phyloP scores from a whole-genome alignment of 2,113 vertebrate genomes.

The Cygnus buccinator region DNA sequence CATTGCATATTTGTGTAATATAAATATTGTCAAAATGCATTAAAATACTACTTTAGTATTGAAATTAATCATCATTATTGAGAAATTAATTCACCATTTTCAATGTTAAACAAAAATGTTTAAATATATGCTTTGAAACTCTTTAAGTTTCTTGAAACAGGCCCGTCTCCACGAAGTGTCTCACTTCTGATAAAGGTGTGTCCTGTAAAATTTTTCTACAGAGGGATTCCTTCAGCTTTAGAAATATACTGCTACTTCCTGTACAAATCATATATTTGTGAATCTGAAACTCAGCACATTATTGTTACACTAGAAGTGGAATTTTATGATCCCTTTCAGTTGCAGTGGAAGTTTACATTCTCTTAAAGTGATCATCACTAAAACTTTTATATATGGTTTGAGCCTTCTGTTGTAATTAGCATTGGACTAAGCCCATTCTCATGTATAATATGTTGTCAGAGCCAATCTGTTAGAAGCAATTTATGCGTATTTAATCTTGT shows the following conservation, averaged over 20 bases:
- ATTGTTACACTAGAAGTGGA: background rate
- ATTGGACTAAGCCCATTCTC: background rate
- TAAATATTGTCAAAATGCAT: background rate
- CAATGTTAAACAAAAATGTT: background rate
- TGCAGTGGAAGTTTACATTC: background rate
- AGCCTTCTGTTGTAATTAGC: background rate
- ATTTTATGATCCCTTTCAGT: background rate
- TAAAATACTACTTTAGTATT: background rate
- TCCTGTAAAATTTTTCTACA: background rate
- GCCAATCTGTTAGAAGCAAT: background rate
- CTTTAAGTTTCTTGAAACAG: background rate
- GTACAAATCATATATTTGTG: background rate
- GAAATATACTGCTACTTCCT: background rate
- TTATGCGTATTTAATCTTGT: background rate
- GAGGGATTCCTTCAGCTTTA: background rate
- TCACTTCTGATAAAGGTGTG: background rate
- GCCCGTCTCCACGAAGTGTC: background rate
- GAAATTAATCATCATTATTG: background rate
- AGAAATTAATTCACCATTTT: background rate
- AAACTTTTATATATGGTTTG: background rate
- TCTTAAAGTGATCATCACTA: background rate
- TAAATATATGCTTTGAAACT: background rate
- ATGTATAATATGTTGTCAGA: background rate
- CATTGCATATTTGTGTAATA: background rate
- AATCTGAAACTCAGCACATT: background rate